phyloP scores from a whole-genome alignment of 2,797 vertebrate genomes.

The Eutrigla gurnardus region DNA sequence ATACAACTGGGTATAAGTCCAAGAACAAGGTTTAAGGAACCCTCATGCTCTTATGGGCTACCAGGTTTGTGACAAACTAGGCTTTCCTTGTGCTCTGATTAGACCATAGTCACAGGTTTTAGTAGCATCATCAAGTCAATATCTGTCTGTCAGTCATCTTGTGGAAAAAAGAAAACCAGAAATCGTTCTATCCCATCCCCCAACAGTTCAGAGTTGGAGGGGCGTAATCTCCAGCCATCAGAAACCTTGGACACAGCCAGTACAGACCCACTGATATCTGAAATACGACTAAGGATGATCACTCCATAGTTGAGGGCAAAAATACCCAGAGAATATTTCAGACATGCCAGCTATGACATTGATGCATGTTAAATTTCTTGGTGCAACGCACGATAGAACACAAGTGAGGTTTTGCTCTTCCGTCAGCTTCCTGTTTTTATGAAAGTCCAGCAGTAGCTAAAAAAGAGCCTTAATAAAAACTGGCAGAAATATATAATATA shows the following conservation, averaged over 20 bases:
- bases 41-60: neutral
- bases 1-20: conserved; percentile 29
- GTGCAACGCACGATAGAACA: conserved; percentile 44
- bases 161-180: conserved; percentile 30
- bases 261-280: conserved; percentile 63
- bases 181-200: conserved; percentile 25
- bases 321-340: conserved; percentile 46
- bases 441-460: conserved; percentile 44
- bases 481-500: conserved; percentile 18
- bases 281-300: conserved; percentile 46
- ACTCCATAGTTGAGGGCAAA: conserved; percentile 37
- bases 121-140: conserved; percentile 26
- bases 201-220: conserved; percentile 52
- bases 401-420: conserved; percentile 41
- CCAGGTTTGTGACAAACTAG: neutral
- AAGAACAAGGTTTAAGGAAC: conserved; percentile 3
- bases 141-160: conserved; percentile 21
- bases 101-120: neutral
- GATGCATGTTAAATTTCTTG: conserved; percentile 26
- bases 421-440: conserved; percentile 35
- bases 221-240: conserved; percentile 51
- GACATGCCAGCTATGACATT: conserved; percentile 41
- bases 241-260: conserved; percentile 33
- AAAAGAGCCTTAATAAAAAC: conserved; percentile 35
- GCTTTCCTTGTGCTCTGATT: conserved; percentile 15